Conservation (phyloP, 2,888 invertebrate species). For the Drosophila kanekoi region DNA sequence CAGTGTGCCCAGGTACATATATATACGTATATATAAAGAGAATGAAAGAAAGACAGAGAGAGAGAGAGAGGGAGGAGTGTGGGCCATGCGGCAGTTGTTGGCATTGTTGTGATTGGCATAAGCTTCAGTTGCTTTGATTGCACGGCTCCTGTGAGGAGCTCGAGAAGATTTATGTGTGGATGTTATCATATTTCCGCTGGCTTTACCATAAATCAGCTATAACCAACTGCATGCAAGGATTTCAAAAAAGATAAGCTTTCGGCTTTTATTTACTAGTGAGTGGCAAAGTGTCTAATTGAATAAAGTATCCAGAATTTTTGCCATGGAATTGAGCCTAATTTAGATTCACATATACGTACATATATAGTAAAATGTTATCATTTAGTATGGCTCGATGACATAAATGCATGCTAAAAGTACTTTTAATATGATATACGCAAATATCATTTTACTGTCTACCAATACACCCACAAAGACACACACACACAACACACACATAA, state of each 20-base stretch:
- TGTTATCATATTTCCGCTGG: slow-evolving; percentile 21
- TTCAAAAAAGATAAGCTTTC: background rate
- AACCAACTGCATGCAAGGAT: too few relatives aligned
- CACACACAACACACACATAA: background rate
- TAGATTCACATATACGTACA: too few relatives aligned
- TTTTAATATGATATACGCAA: slow-evolving; percentile 21
- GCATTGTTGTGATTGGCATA: background rate
- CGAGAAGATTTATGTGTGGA: slow-evolving; percentile 10
- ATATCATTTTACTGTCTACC: background rate
- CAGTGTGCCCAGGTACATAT: background rate
- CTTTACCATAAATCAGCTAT: background rate
- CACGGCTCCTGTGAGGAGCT: background rate
- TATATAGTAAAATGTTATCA: slow-evolving; percentile 39
- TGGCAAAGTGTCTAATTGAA: background rate
- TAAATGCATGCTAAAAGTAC: slow-evolving; percentile 50
- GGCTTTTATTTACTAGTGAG: background rate
- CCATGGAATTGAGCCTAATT: too few relatives aligned
- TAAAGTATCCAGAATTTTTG: too few relatives aligned
- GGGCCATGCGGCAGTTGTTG: too few relatives aligned
- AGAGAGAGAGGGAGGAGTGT: too few relatives aligned
- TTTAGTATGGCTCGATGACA: slow-evolving; percentile 60
- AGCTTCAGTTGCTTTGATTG: background rate
- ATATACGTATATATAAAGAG: background rate
- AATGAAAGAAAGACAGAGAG: too few relatives aligned
- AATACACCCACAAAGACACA: background rate